Evolutionary conservation across 2,797 vertebrate genomes (phyloP).

Genomic region (Alosa sapidissima): DNA sequence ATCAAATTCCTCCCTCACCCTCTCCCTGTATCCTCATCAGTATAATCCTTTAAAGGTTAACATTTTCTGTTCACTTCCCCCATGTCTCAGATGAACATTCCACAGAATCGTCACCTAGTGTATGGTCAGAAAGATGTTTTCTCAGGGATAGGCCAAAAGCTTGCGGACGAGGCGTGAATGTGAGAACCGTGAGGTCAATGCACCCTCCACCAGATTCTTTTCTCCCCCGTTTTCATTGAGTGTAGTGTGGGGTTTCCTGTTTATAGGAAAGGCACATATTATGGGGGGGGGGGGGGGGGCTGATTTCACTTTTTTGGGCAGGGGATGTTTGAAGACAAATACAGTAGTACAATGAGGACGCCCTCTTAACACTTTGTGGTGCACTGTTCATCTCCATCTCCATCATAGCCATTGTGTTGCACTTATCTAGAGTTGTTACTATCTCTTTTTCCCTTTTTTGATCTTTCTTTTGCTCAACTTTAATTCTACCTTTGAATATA

Average conservation of each 20-base stretch:
- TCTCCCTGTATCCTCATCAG: background rate
- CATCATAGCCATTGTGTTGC: background rate
- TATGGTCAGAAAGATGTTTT: slow-evolving; percentile 6
- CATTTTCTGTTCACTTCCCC: background rate
- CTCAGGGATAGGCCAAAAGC: slow-evolving; percentile 1
- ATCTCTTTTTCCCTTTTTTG: background rate
- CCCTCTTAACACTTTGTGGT: background rate
- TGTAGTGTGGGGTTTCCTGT: background rate
- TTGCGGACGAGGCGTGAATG: background rate
- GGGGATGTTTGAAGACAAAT: background rate
- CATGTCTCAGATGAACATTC: background rate
- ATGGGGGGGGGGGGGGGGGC: background rate
- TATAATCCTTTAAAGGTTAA: background rate
- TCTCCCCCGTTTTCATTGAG: background rate
- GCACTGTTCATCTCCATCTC: background rate
- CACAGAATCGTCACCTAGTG: background rate
- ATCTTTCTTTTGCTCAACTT: slow-evolving; percentile 8
- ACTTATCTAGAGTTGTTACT: background rate
- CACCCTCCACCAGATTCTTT: background rate
- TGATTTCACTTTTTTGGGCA: background rate
- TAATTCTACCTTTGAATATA: slow-evolving; percentile 18
- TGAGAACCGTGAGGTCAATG: background rate
- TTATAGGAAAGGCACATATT: background rate
- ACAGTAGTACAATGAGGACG: background rate
- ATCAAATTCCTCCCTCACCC: background rate